Percentiles rank a stretch among this genome's conserved stretches.
These are phyloP conservation scores for Dicranocentrus wangi DNA, from an alignment of 2,888 invertebrate genomes.

Conservation along the genomic window DNA sequence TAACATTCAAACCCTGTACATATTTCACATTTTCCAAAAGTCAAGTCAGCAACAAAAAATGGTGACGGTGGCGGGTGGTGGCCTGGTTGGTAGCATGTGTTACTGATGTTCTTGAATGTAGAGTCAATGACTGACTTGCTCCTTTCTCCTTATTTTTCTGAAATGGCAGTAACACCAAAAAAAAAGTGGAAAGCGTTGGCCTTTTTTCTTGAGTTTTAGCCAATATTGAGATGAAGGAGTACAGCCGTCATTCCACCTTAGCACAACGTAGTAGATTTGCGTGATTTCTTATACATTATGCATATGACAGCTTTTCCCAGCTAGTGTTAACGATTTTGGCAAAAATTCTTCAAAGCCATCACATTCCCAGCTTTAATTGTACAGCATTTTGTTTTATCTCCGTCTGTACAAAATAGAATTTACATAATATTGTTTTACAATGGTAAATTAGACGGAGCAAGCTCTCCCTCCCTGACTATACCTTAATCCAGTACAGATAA, in stretches of 20 bases:
- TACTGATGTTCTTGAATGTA: slow-evolving; percentile 36
- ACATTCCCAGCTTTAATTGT: no score
- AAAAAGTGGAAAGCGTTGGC: slow-evolving; percentile 38
- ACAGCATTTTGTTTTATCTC: no score
- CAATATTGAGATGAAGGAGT: slow-evolving; percentile 35
- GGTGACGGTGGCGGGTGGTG: slow-evolving; percentile 7
- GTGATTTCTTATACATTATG: no score
- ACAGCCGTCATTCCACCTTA: no score
- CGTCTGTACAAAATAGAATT: no score
- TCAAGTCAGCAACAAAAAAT: slow-evolving; percentile 45
- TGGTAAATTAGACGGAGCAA: no score
- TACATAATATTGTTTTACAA: no score
- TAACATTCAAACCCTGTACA: slow-evolving; percentile 34
- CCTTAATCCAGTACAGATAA: not conserved
- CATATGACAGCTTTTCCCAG: no score
- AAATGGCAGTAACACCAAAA: slow-evolving; percentile 28
- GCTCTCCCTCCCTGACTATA: no score
- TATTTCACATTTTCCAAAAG: slow-evolving; percentile 24
- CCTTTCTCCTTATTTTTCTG: slow-evolving; percentile 9
- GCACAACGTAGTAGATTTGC: no score
- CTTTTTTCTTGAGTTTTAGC: slow-evolving; percentile 47
- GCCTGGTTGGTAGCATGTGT: slow-evolving; percentile 51
- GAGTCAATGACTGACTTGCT: slow-evolving; percentile 56
- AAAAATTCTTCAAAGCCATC: no score
- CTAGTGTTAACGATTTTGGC: no score